Evolutionary conservation across 2,113 vertebrate genomes (phyloP).

Genomic region (Mungos mungo): DNA sequence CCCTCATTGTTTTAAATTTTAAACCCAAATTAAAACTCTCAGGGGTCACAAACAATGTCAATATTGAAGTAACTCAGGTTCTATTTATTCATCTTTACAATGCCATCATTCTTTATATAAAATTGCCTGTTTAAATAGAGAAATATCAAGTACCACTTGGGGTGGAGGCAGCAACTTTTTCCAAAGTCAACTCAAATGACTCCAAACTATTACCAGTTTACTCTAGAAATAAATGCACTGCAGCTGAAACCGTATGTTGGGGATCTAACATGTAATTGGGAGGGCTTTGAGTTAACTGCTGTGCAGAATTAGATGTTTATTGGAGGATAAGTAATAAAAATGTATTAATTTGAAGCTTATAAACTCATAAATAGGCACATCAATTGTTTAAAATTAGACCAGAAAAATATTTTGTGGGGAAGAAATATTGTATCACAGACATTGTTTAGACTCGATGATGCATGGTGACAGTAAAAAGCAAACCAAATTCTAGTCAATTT

Average conservation of each 20-base stretch:
- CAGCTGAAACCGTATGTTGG: neutral
- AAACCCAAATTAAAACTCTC: neutral
- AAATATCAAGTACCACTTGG: neutral
- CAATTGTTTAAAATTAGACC: neutral
- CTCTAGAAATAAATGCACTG: neutral
- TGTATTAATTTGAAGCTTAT: neutral
- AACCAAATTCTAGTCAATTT: neutral
- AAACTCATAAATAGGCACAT: neutral
- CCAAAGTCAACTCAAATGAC: neutral
- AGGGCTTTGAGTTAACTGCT: neutral
- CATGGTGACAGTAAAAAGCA: neutral
- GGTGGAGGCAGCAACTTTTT: neutral
- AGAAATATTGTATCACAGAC: neutral
- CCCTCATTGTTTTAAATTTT: neutral
- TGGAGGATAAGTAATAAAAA: neutral
- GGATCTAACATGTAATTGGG: neutral
- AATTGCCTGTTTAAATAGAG: neutral
- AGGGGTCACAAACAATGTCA: neutral
- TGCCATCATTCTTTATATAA: neutral
- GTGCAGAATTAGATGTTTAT: neutral
- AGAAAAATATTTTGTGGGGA: neutral
- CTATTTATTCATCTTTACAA: neutral
- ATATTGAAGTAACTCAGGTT: neutral
- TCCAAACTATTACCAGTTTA: conserved; percentile 5
- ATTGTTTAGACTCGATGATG: neutral